Evolutionary conservation across 1,140 invertebrate genomes (phyloP), one percentile per base, ranked within the genome.

Genomic region (Euglossa dilemma): DNA sequence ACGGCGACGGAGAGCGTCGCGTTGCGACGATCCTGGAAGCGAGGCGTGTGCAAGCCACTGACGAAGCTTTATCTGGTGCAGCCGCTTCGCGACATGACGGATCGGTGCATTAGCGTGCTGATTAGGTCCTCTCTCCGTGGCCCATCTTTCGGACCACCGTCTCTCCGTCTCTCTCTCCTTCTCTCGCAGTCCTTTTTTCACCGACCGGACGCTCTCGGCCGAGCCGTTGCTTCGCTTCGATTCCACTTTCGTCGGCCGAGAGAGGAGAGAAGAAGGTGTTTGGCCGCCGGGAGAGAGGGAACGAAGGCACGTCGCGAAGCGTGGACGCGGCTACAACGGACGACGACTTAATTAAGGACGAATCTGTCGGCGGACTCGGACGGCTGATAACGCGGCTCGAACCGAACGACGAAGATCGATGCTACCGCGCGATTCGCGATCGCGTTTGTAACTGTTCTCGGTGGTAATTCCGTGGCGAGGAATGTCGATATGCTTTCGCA

Each of bases 31-130:
- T 67, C 67, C 43, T 80, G 61, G 73, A 66, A 83, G 59, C 70
- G 72, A 78, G 57, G 56, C 52, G 75, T 67, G 77, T 67, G 43
- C 67, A 70, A 71, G 54, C 61, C 52, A 20, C 83, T 85, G 73
- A 85, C 70, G 54, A 43, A 54, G 57, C 78, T 85, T 91, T 91
- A 89, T 89, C 88, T 84, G 82, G 57, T n/a, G 36, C 63, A 79
- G 64, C 71, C 79, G 80, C 78, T 66, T 61, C 76, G 84, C 78
- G 84, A 90, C 88, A 91, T 93, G 92, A 93, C 91, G 91, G 90
- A 93, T 93, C 91, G 91, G 54, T 91, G 86, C 92, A 93, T 93
- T 93, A 93, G 90, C 87, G 83, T 56, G 83, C 71, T 90, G 92
- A 93, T 92, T 93, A 92, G 89, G 86, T 84, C 80, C 83, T 79